Percentiles rank a stretch among this genome's conserved stretches.
These are phyloP conservation scores for Tenthredo notha DNA, from an alignment of 2,888 invertebrate species.

Conservation along the genomic window DNA sequence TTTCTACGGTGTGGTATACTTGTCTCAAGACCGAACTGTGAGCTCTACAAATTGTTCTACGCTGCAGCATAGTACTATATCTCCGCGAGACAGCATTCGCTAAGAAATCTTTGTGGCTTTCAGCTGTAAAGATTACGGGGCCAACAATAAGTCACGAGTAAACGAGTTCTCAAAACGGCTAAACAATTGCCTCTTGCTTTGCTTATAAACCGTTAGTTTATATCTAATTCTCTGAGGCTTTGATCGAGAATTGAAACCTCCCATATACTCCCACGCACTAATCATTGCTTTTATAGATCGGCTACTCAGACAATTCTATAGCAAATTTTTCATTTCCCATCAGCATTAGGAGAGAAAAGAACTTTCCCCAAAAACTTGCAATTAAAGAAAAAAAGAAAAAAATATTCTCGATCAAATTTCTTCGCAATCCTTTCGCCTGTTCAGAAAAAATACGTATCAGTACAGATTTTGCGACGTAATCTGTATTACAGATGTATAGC, in stretches of 20 bases:
- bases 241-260: background rate
- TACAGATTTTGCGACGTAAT: background rate
- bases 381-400: background rate
- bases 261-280: background rate
- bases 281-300: background rate
- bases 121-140: slow-evolving; percentile 23
- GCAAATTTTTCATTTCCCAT: background rate
- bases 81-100: background rate
- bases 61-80: background rate
- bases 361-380: background rate
- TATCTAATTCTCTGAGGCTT: background rate
- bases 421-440: background rate
- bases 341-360: background rate
- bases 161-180: slow-evolving; percentile 14
- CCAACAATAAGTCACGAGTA: slow-evolving; percentile 28
- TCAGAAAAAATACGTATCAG: background rate
- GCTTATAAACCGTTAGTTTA: slow-evolving; percentile 11
- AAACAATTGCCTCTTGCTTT: slow-evolving; percentile 4
- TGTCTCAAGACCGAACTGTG: background rate
- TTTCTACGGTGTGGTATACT: background rate
- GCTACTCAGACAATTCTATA: background rate
- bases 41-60: background rate
- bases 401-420: background rate
- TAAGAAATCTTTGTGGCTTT: slow-evolving; percentile 25
- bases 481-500: background rate